These are phyloP conservation scores for Coreoperca whiteheadi DNA, from an alignment of 2,113 vertebrate genomes.

Conservation along the genomic window DNA sequence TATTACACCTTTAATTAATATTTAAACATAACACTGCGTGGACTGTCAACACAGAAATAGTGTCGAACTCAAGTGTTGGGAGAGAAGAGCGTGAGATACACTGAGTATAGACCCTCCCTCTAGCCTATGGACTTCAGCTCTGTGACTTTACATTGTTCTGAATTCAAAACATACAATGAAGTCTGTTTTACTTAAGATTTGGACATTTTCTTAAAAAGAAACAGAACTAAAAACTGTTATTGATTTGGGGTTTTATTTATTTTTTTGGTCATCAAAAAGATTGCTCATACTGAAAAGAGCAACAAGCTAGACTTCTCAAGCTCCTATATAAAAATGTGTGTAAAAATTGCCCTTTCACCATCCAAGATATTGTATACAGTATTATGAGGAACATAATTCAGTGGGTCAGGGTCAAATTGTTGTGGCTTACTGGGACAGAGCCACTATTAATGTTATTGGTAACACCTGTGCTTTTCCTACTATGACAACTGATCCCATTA, in stretches of 20 bases:
- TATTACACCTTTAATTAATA: too few relatives aligned
- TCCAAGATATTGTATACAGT: neutral
- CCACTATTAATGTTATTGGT: neutral
- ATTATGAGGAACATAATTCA: neutral
- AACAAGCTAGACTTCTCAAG: neutral
- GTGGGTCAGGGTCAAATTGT: neutral
- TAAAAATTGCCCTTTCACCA: neutral
- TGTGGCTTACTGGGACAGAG: neutral
- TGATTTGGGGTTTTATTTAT: too few relatives aligned
- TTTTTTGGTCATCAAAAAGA: neutral
- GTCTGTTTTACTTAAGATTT: neutral
- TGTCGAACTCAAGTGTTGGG: neutral
- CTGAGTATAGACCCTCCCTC: neutral
- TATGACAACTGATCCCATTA: neutral
- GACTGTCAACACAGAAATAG: neutral
- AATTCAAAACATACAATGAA: neutral
- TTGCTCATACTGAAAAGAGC: neutral
- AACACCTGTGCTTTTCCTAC: neutral
- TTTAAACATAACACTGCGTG: too few relatives aligned
- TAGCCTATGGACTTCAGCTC: neutral
- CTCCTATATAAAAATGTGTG: neutral
- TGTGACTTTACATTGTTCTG: too few relatives aligned
- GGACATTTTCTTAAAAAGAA: neutral
- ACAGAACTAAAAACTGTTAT: neutral
- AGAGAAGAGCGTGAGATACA: neutral